Base-by-base conservation (phyloP, 2,888 invertebrate genomes). In the Drosophila mercatorum region DNA sequence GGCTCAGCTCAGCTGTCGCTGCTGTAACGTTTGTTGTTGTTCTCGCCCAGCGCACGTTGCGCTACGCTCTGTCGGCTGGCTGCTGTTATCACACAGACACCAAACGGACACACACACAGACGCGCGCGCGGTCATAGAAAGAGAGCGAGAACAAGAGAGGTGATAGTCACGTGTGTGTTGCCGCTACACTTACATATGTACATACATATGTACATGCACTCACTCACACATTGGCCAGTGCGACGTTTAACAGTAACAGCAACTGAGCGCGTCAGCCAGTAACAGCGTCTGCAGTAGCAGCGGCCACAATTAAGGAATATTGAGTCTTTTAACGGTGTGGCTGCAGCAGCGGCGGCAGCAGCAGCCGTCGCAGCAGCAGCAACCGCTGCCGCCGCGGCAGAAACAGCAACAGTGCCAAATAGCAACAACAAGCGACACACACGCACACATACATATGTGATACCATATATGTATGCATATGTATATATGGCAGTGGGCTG, bases 131-230 rank as follows among this genome's bases (percentile, higher is more conserved):
- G 53, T 28, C 22, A 31, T 53, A 69, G 74, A 44, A 49, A 66
- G 77, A 77, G 70, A 53, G 63, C 57, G 55, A 49, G 36, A 77
- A 46, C 58, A 55, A 64, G 70, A 77, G 63, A 26, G 67, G 47
- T 58, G 70, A 66, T 53, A 67, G 74, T 78, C 78, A 75, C 78
- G 75, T 78, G 75, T 78, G 72, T 61, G 63, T 57, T 75, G 70
- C 40, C 53, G 61, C 56, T 38, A 64, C 55, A 56, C 28, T 71
- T 52, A 57, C 59, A 63, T 5, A 22, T 22, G 22, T 22, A 22
- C 22, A 22, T 22, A 22, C 22, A 22, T 22, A 22, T 22, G 22
- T 22, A 26, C 34, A 38, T 17, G 36, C 55, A 71, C 53, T 46
- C 53, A 40, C 53, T 10, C 53, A 53, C 40, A 53, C 53, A 53